These are phyloP conservation scores for Bombus fervidus DNA, from an alignment of 1,140 invertebrate genomes.

Conservation along the genomic window DNA sequence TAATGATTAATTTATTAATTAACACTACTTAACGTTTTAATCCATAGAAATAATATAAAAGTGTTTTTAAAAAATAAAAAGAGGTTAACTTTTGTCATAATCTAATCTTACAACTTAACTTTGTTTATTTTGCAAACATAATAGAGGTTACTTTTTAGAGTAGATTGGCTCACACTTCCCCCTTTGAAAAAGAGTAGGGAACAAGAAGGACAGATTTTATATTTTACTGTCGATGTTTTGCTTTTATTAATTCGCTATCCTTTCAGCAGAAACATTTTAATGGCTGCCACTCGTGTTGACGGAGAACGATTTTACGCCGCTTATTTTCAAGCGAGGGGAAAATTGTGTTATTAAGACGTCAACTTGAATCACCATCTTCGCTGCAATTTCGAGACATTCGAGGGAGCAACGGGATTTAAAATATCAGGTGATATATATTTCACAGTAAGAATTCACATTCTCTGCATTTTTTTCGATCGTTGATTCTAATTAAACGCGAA, in stretches of 20 bases:
- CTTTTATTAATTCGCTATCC: conserved; percentile 15
- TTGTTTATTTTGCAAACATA: background rate
- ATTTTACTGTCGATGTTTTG: background rate
- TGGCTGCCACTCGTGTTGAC: conserved; percentile 5
- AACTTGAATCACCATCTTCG: conserved; percentile 2
- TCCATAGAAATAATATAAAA: background rate
- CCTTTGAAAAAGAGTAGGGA: background rate
- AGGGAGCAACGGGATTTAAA: background rate
- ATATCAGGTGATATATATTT: background rate
- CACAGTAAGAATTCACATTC: background rate
- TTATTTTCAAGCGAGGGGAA: conserved; percentile 7
- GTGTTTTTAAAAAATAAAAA: background rate
- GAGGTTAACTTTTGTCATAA: background rate
- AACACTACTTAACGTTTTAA: background rate
- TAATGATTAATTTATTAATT: too few species aligned
- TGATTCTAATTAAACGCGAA: conserved; percentile 22
- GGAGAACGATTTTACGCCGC: background rate
- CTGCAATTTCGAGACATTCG: background rate
- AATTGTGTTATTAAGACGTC: conserved; percentile 29
- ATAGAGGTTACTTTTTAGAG: background rate
- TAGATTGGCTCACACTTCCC: background rate
- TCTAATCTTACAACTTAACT: background rate
- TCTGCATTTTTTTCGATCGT: background rate
- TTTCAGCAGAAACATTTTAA: conserved; percentile 8
- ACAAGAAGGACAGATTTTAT: background rate